Evolutionary conservation across 2,797 vertebrate genomes (phyloP), one percentile per base, ranked within the genome.

Genomic region (Synanceia verrucosa): DNA sequence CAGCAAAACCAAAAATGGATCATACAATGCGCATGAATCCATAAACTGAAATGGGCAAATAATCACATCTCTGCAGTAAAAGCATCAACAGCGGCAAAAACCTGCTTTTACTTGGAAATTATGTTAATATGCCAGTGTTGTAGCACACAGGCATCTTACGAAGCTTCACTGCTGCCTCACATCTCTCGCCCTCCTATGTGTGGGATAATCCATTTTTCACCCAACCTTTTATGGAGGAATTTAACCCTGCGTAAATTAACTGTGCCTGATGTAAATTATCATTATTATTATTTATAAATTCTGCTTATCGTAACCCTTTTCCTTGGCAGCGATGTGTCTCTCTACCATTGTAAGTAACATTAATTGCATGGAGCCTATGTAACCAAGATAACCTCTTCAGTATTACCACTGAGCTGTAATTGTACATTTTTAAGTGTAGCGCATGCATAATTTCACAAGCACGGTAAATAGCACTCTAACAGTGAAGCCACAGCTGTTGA

Each of bases 401-500:
- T 73, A 87, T 90, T 29, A 78, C 72, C 76, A 87, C 62, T 69
- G 79, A 84, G 60, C 58, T 84, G 76, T 81, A 91, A 92, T 89
- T 91, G 87, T 88, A 56, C 65, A 83, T 78, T 89, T 91, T 75
- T 69, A 89, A 83, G 78, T 87, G 87, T 78, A 73, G 67, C 53
- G 77, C 81, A 84, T 91, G 86, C 78, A 88, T 92, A 86, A 90
- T 92, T 81, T 92, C 87, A 80, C 73, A 78, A 78, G 78, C 65
- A 70, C 84, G 43, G 73, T 69, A 90, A 90, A 90, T 73, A 64
- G 88, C 79, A 86, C 80, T 92, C 53, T 11, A 50, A 47, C 18
- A 41, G 53, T 21, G 46, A 59, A 52, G 29, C 55, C 56, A 48
- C 61, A 70, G 68, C 50, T 76, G 70, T 48, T 62, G 37, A 11